Evolutionary conservation across 1,140 invertebrate species (phyloP).

Genomic region (Ganaspis sp.): DNA sequence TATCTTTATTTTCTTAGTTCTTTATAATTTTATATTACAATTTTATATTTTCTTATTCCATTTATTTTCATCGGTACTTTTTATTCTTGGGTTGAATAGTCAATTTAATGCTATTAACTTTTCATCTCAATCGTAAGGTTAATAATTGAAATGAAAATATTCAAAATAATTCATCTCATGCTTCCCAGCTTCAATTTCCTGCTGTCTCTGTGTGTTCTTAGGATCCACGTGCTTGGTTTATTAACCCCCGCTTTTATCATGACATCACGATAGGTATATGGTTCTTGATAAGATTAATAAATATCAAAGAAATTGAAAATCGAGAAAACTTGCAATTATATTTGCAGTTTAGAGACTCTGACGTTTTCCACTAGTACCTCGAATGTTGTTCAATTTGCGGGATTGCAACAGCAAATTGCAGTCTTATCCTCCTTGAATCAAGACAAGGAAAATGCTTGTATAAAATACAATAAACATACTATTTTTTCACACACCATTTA

Average conservation of each 20-base stretch:
- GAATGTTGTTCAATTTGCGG: slow-evolving; percentile 43
- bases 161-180: not conserved
- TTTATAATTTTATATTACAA: too few species aligned
- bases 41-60: too few species aligned
- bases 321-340: slow-evolving; percentile 21
- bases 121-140: not conserved
- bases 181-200: not conserved
- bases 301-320: slow-evolving; percentile 11
- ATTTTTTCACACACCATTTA: slow-evolving; percentile 24
- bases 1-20: too few species aligned
- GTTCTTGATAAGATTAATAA: not conserved
- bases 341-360: slow-evolving; percentile 49
- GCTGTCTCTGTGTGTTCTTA: slow-evolving; percentile 1
- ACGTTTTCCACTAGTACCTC: slow-evolving; percentile 52
- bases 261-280: slow-evolving; percentile 18
- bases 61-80: not conserved
- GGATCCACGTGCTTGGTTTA: slow-evolving; percentile 26
- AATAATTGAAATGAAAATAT: not conserved
- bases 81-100: not conserved
- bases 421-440: slow-evolving; percentile 40
- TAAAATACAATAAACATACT: slow-evolving; percentile 38
- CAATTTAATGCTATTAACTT: not conserved
- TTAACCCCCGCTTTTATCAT: slow-evolving; percentile 16
- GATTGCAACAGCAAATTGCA: slow-evolving; percentile 47
- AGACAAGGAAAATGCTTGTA: slow-evolving; percentile 51